Conservation (phyloP, 2,888 invertebrate genomes). For the Spilosoma lubricipeda region DNA sequence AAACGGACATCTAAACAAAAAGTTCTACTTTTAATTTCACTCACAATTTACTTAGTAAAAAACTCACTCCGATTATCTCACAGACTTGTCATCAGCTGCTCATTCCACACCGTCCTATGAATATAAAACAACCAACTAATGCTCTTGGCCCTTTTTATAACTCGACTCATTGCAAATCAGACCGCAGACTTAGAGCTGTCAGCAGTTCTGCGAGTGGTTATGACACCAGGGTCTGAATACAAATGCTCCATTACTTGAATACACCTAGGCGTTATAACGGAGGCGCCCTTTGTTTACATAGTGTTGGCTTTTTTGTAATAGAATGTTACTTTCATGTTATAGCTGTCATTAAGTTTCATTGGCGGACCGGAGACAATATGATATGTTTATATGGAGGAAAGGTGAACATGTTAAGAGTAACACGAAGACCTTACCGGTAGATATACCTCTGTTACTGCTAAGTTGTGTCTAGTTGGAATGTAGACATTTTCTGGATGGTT, state of each 20-base stretch:
- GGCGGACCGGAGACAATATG: constrained; percentile 19
- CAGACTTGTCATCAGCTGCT: neutral
- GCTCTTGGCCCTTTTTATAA: constrained; percentile 9
- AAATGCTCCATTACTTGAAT: constrained; percentile 16
- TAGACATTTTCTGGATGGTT: neutral
- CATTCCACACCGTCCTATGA: constrained; percentile 3
- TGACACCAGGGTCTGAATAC: constrained; percentile 11
- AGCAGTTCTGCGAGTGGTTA: constrained; percentile 1
- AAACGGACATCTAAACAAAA: too few species aligned
- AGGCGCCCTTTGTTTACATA: constrained; percentile 44
- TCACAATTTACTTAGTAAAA: neutral
- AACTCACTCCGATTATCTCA: neutral
- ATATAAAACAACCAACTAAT: constrained; percentile 4
- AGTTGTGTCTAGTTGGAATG: neutral
- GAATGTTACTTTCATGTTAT: constrained; percentile 45
- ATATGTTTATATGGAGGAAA: neutral
- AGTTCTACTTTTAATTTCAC: neutral
- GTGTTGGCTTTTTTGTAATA: constrained; percentile 43
- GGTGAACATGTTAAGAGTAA: neutral
- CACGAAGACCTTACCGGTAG: neutral
- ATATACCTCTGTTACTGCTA: neutral
- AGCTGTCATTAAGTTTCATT: constrained; percentile 43
- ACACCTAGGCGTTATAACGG: constrained; percentile 33
- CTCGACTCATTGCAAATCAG: constrained; percentile 17
- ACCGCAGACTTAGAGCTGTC: constrained; percentile 15